Evolutionary conservation across 2,888 invertebrate genomes (phyloP).

Genomic region (Lithophane leautieri): DNA sequence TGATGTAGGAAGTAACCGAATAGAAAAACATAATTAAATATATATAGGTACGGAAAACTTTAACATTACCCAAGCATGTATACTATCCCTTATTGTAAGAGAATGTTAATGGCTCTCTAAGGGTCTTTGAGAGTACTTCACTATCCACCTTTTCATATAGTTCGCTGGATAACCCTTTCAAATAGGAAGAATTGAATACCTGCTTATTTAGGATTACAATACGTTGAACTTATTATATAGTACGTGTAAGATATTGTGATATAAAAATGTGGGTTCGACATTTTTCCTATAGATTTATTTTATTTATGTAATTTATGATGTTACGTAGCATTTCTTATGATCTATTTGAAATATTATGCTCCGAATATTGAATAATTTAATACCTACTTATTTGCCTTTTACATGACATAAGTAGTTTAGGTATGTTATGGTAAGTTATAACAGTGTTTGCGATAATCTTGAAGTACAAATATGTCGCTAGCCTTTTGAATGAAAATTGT

Average conservation of each 20-base stretch:
- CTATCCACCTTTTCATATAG: slow-evolving; percentile 54
- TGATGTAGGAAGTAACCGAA: slow-evolving; percentile 10
- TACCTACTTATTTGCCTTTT: background rate
- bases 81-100: slow-evolving; percentile 39
- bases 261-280: slow-evolving; percentile 15
- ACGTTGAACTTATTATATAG: slow-evolving; percentile 46
- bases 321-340: slow-evolving; percentile 1
- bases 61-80: slow-evolving; percentile 16
- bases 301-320: slow-evolving; percentile 2
- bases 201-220: slow-evolving; percentile 57
- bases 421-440: background rate
- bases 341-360: slow-evolving; percentile 9
- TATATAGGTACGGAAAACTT: slow-evolving; percentile 3
- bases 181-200: slow-evolving; percentile 57
- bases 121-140: slow-evolving; percentile 47
- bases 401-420: background rate
- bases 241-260: slow-evolving; percentile 4
- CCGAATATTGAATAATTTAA: background rate
- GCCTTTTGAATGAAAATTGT: slow-evolving; percentile 13
- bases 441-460: slow-evolving; percentile 20
- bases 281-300: background rate
- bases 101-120: slow-evolving; percentile 45
- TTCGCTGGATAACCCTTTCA: slow-evolving; percentile 56
- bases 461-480: background rate
- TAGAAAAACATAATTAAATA: slow-evolving; percentile 7